Evolutionary conservation across 2,888 invertebrate genomes (phyloP).

Genomic region (Troglohyphantes excavatus): DNA sequence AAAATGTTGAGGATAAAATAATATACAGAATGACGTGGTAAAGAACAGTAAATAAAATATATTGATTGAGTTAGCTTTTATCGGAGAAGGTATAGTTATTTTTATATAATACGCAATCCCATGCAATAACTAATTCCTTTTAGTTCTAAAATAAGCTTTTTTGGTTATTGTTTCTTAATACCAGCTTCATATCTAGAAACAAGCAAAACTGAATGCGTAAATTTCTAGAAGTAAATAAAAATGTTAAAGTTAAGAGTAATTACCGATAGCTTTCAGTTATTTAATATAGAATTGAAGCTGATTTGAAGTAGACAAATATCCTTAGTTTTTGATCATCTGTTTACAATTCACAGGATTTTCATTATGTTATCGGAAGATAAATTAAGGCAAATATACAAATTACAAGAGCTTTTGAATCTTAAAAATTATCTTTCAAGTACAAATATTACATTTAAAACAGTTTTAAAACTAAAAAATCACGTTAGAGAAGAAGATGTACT

Average conservation of each 20-base stretch:
- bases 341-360: not conserved
- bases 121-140: not conserved
- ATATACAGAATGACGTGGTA: conserved; percentile 37
- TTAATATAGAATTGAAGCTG: no score
- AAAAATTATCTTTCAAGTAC: no score
- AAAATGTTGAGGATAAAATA: conserved; percentile 39
- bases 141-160: no score
- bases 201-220: no score
- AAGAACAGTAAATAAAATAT: conserved; percentile 19
- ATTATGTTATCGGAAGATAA: not conserved
- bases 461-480: not conserved
- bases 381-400: no score
- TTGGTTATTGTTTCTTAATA: no score
- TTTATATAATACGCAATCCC: not conserved
- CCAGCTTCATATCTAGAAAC: no score
- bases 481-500: not conserved
- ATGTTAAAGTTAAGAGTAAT: no score
- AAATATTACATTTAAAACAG: no score
- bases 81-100: not conserved
- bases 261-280: no score
- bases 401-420: no score
- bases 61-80: not conserved
- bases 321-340: not conserved
- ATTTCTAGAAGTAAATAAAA: no score
- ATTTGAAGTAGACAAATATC: not conserved